Evolutionary conservation across 2,797 vertebrate species (phyloP), one percentile per base, ranked within the genome.

Genomic region (Urophycis tenuis): DNA sequence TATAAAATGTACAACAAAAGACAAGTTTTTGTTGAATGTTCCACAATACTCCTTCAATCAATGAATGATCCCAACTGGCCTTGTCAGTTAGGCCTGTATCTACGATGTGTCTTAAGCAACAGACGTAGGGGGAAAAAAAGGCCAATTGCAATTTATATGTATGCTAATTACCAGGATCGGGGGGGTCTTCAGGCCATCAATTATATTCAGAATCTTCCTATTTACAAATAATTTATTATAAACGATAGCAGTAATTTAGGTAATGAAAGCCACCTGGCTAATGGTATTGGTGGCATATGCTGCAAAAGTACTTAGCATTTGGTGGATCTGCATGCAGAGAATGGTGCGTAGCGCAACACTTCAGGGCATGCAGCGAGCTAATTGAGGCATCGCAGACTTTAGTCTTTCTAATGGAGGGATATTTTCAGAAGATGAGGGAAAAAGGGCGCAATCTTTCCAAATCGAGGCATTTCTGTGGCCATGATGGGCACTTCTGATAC

Each of bases 141-240:
- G 81, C 76, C 34, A 39, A 73, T 34, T 74, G 74, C 78, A 86
- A 83, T 89, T 83, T 85, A 84, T 79, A 81, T 87, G 85, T 88
- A 83, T 83, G 79, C 84, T 90, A 91, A 92, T 91, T 92, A 91
- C 92, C 87, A 82, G 76, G 87, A 86, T 81, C 87, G 71, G 82
- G 84, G 77, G 86, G 88, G 39, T 75, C 75, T 88, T 83, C 81
- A 92, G 93, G 93, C 92, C 90, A 95, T 94, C 94, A 96, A 95
- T 96, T 96, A 96, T 91, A 93, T 94, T 90, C 90, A 91, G 93
- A 94, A 94, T 94, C 92, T 95, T 92, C 93, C 93, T 95, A 96
- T 96, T 95, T 95, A 95, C 94, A 96, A 95, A 94, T 93, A 96
- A 96, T 97, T 95, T 95, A 96, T 97, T 96, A 95, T 89, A 86